phyloP scores from a whole-genome alignment of 2,888 invertebrate species.

The Physocephala rufipes region DNA sequence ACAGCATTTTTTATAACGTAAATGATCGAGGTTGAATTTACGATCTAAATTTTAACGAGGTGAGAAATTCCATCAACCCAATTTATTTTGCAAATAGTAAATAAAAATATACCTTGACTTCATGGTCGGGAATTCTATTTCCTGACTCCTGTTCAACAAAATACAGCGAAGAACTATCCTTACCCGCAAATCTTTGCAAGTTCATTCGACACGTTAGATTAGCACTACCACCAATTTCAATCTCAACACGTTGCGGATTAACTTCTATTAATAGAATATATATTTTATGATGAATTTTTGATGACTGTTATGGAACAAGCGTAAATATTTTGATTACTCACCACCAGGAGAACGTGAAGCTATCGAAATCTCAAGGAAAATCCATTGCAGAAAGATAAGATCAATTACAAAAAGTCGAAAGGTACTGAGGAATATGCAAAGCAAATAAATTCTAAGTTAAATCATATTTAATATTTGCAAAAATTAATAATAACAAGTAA shows the following conservation, averaged over 20 bases:
- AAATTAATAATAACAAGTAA: too few relatives aligned
- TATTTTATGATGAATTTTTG: too few relatives aligned
- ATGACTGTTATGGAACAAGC: conserved; percentile 2
- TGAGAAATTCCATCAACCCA: not conserved
- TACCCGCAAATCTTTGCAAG: conserved; percentile 49
- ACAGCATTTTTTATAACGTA: conserved; percentile 51
- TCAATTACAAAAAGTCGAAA: conserved; percentile 10
- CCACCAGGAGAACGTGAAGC: conserved; percentile 31
- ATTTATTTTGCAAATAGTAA: not conserved
- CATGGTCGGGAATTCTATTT: conserved; percentile 39
- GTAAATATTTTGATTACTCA: conserved; percentile 13
- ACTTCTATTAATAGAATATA: conserved; percentile 38
- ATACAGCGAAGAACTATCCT: conserved; percentile 52
- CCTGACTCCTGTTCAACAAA: conserved; percentile 48
- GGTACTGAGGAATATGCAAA: not conserved
- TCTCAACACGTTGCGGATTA: conserved; percentile 45
- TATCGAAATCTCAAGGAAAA: not conserved
- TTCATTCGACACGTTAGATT: conserved; percentile 60
- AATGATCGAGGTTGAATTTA: conserved; percentile 55
- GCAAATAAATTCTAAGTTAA: not conserved
- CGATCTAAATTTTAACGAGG: conserved; percentile 37
- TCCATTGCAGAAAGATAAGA: conserved; percentile 25
- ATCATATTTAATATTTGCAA: conserved; percentile 1
- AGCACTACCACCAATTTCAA: conserved; percentile 53
- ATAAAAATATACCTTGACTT: conserved; percentile 42